These are phyloP conservation scores for Anolis carolinensis DNA, from an alignment of 2,113 vertebrate genomes.

Conservation along the genomic window DNA sequence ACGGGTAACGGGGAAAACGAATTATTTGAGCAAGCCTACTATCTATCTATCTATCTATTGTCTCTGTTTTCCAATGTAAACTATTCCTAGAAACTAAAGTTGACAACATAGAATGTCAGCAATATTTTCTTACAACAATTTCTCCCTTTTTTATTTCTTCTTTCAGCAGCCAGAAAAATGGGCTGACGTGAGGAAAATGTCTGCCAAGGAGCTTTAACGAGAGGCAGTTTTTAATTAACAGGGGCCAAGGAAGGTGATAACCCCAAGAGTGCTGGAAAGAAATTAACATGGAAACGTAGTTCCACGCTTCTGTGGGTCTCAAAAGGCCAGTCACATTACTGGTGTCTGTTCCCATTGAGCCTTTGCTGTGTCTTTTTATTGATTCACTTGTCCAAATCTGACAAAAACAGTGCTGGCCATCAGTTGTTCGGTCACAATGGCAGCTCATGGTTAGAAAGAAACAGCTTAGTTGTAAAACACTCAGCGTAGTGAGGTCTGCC, in stretches of 20 bases:
- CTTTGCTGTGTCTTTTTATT: conserved; percentile 77
- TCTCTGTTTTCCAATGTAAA: conserved; percentile 24
- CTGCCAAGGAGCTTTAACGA: conserved; percentile 75
- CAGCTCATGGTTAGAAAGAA: conserved; percentile 59
- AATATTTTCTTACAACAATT: conserved; percentile 18
- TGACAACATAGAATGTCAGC: conserved; percentile 38
- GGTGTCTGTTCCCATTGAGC: conserved; percentile 80
- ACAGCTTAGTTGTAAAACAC: conserved; percentile 54
- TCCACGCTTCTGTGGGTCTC: conserved; percentile 68
- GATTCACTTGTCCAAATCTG: conserved; percentile 78
- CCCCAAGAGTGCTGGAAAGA: conserved; percentile 67
- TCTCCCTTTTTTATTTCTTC: conserved; percentile 53
- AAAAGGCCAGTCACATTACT: conserved; percentile 75
- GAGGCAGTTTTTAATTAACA: conserved; percentile 84
- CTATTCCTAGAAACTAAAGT: neutral
- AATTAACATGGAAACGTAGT: conserved; percentile 82
- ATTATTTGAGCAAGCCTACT: too few species aligned
- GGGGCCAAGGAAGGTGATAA: conserved; percentile 78
- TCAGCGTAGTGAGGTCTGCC: conserved; percentile 31
- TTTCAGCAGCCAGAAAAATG: conserved; percentile 65
- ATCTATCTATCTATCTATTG: too few species aligned
- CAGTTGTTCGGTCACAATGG: conserved; percentile 61
- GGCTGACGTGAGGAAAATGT: conserved; percentile 70
- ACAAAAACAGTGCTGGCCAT: conserved; percentile 71
- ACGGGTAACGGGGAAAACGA: too few species aligned